A percentile compares a stretch with the other conserved stretches of the same genome.
phyloP scores from a whole-genome alignment of 1,140 invertebrate genomes.

The Bombus fervidus region DNA sequence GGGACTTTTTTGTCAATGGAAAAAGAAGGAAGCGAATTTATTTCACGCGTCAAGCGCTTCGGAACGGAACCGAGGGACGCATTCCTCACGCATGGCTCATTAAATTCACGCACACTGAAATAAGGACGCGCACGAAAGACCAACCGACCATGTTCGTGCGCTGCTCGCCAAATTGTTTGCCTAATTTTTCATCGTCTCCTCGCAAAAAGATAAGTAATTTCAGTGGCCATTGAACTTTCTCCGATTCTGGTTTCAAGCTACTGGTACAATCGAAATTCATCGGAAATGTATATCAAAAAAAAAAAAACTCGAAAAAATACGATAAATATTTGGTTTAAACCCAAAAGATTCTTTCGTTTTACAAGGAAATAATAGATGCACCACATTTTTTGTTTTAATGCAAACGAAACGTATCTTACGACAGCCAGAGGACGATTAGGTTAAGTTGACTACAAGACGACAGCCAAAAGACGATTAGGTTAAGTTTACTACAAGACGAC shows the following conservation, averaged over 20 bases:
- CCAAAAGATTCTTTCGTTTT: too few species aligned
- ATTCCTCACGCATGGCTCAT: conserved; percentile 49
- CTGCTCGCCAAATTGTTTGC: conserved; percentile 19
- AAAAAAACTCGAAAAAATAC: too few species aligned
- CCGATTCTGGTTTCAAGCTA: background rate
- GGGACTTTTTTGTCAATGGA: conserved; percentile 17
- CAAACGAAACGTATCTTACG: too few species aligned
- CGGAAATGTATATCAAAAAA: background rate
- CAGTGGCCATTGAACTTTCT: background rate
- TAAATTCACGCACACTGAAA: conserved; percentile 38
- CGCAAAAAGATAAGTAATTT: background rate
- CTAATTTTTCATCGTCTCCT: conserved; percentile 22
- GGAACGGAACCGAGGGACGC: conserved; percentile 6
- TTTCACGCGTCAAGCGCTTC: conserved; percentile 9
- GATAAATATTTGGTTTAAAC: too few species aligned
- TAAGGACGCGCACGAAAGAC: conserved; percentile 5
- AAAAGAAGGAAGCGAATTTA: conserved; percentile 8
- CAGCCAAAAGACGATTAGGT: too few species aligned
- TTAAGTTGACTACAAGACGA: too few species aligned
- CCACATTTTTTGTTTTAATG: too few species aligned
- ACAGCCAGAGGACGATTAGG: too few species aligned
- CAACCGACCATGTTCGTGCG: background rate
- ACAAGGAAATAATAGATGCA: too few species aligned
- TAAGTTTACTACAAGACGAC: too few species aligned
- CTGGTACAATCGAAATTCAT: background rate